Percentiles rank a stretch among this genome's conserved stretches.
phyloP scores from a whole-genome alignment of 2,113 vertebrate genomes.

The Cavia porcellus region DNA sequence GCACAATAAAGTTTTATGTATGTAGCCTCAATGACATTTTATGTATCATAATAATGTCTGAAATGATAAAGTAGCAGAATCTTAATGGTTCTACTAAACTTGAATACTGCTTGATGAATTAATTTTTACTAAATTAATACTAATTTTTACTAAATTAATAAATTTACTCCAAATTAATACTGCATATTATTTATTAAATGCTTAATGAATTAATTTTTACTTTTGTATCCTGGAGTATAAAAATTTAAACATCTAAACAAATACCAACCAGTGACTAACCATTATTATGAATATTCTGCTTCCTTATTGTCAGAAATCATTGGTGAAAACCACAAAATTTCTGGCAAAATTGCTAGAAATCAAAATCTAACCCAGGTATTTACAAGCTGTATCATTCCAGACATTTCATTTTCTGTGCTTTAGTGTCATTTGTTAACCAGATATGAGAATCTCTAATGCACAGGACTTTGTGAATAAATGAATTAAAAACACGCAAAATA shows the following conservation, averaged over 20 bases:
- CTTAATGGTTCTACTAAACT: neutral
- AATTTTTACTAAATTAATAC: too few relatives aligned
- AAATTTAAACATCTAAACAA: neutral
- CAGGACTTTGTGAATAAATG: neutral
- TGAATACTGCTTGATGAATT: too few relatives aligned
- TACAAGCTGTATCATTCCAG: neutral
- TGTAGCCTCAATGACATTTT: neutral
- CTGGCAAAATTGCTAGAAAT: neutral
- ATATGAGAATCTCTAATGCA: constrained; percentile 5
- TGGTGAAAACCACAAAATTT: neutral
- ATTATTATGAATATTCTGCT: neutral
- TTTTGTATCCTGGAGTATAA: constrained; percentile 21
- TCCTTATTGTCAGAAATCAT: neutral
- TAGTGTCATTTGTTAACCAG: neutral
- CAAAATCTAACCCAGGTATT: neutral
- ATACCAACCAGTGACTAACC: neutral
- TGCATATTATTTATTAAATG: neutral
- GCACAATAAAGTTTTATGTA: constrained; percentile 17
- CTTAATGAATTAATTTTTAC: neutral
- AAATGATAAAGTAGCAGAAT: neutral
- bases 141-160: too few relatives aligned
- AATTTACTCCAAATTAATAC: too few relatives aligned
- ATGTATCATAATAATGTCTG: neutral
- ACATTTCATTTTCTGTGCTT: neutral
- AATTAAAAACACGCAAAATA: constrained; percentile 21